Conservation (phyloP, 2,888 invertebrate genomes). For the Julus scanicus region DNA sequence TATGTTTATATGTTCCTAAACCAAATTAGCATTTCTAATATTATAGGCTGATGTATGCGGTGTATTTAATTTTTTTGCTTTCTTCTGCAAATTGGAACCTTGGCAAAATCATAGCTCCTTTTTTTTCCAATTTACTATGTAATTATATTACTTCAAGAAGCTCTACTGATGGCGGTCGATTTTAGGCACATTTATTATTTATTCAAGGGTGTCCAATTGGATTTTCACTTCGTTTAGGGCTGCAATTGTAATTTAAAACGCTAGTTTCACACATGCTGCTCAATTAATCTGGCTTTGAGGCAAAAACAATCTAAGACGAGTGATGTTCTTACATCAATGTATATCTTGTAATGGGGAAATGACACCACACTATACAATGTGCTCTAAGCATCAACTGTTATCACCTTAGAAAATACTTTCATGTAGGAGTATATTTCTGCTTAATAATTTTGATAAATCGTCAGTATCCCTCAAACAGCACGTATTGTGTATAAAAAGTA, state of each 20-base stretch:
- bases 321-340: too few relatives aligned
- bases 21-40: not conserved
- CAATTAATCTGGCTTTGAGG: not conserved
- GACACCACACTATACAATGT: too few relatives aligned
- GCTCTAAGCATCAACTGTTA: too few relatives aligned
- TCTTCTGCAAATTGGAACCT: slow-evolving; percentile 24
- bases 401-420: too few relatives aligned
- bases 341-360: too few relatives aligned
- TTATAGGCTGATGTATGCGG: not conserved
- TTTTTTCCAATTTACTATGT: not conserved
- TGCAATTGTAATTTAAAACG: not conserved
- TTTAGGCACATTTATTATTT: not conserved
- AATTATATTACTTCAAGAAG: not conserved
- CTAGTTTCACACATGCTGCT: not conserved
- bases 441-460: too few relatives aligned
- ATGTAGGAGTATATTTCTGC: too few relatives aligned
- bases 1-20: not conserved
- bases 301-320: not conserved
- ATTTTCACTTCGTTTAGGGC: not conserved
- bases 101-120: slow-evolving; percentile 47
- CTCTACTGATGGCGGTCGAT: not conserved
- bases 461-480: too few relatives aligned
- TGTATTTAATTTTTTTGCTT: not conserved
- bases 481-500: too few relatives aligned
- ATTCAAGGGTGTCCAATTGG: not conserved